Percentiles rank a stretch among this genome's conserved stretches.
These are phyloP conservation scores for Tetramorium alpestre DNA, from an alignment of 1,140 invertebrate genomes.

Conservation along the genomic window DNA sequence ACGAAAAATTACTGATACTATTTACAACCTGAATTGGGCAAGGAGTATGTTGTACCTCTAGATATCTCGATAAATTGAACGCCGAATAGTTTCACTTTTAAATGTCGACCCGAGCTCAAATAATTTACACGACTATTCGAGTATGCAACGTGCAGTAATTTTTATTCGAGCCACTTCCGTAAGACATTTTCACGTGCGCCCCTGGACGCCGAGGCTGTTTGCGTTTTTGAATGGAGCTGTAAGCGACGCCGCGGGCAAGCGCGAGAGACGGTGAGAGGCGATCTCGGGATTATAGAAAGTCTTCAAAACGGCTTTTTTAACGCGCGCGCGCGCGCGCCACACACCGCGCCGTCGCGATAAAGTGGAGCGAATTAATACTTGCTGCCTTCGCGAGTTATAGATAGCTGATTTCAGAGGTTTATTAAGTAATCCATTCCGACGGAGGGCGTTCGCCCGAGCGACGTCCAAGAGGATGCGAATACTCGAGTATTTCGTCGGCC, in stretches of 20 bases:
- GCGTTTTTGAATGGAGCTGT: slow-evolving; percentile 50
- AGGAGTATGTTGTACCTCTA: background rate
- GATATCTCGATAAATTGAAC: background rate
- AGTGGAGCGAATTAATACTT: slow-evolving; percentile 49
- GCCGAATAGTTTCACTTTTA: background rate
- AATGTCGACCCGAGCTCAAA: background rate
- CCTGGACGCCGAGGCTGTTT: slow-evolving; percentile 26
- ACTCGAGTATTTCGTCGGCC: background rate
- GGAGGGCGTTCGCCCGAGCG: background rate
- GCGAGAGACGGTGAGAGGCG: slow-evolving; percentile 53
- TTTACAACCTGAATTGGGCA: background rate
- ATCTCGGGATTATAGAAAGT: slow-evolving; percentile 61
- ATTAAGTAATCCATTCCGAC: background rate
- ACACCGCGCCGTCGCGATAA: slow-evolving; percentile 22
- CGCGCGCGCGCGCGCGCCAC: slow-evolving; percentile 7
- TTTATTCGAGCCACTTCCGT: background rate
- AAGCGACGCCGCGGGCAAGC: slow-evolving; percentile 38
- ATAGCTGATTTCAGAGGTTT: slow-evolving; percentile 15
- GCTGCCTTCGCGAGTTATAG: slow-evolving; percentile 8
- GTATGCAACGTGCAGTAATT: background rate
- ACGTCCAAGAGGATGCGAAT: background rate
- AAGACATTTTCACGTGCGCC: background rate
- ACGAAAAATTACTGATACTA: background rate
- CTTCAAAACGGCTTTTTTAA: slow-evolving; percentile 50
- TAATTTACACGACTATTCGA: background rate